These are phyloP conservation scores for Semicossyphus pulcher DNA, from an alignment of 2,113 vertebrate genomes.

Conservation along the genomic window DNA sequence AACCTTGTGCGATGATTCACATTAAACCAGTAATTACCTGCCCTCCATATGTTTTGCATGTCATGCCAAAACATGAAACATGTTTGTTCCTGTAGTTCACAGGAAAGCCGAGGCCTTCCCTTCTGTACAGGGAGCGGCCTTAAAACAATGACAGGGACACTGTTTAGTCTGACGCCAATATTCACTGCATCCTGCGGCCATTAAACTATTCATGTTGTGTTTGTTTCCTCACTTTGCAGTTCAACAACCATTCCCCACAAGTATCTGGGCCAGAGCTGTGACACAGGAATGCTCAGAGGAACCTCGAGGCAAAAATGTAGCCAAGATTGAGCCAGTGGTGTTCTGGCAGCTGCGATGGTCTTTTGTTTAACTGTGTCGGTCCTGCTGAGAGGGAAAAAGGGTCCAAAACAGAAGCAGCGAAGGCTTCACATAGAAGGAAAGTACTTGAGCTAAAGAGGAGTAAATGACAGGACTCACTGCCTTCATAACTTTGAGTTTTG, in stretches of 20 bases:
- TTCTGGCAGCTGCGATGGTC: slow-evolving; percentile 19
- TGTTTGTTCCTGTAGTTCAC: slow-evolving; percentile 6
- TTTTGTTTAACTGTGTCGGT: slow-evolving; percentile 30
- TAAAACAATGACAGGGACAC: not conserved
- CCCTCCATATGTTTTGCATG: not conserved
- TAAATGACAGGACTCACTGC: too few species aligned
- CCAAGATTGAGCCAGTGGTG: slow-evolving; percentile 8
- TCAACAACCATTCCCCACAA: not conserved
- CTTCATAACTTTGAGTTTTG: too few species aligned
- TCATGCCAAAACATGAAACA: not conserved
- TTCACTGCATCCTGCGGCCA: too few species aligned
- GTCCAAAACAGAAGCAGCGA: slow-evolving; percentile 1
- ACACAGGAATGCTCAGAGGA: slow-evolving; percentile 3
- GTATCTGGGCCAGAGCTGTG: slow-evolving; percentile 1
- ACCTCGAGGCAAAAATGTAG: not conserved
- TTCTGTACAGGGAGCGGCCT: not conserved
- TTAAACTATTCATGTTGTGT: too few species aligned
- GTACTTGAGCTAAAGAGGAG: not conserved
- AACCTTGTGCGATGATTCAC: not conserved
- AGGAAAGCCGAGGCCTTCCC: not conserved
- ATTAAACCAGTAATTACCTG: not conserved
- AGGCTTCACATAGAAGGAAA: not conserved
- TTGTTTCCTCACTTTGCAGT: slow-evolving; percentile 15
- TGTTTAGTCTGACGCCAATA: not conserved
- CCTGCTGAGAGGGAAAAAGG: slow-evolving; percentile 23